A percentile compares a stretch with the other conserved stretches of the same genome.
phyloP scores from a whole-genome alignment of 2,113 vertebrate species.

The Lucifuga dentata region DNA sequence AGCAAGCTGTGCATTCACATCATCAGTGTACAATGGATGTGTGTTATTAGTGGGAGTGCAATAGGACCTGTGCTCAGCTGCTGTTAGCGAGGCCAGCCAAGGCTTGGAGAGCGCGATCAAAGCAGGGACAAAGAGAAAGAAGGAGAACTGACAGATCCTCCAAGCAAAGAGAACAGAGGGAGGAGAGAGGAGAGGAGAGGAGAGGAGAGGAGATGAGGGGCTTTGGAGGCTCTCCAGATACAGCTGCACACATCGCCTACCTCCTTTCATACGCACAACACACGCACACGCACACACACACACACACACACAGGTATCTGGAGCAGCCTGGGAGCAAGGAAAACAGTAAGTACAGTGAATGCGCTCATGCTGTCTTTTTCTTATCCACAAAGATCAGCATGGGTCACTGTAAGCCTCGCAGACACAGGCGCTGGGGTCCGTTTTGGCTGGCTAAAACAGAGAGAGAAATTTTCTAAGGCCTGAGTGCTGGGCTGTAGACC shows the following conservation, averaged over 20 bases:
- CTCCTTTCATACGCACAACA: constrained; percentile 41
- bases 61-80: constrained; percentile 78
- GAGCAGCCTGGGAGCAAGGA: constrained; percentile 77
- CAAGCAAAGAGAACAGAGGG: constrained; percentile 76
- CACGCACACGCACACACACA: constrained; percentile 26
- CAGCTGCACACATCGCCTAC: constrained; percentile 74
- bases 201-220: constrained; percentile 62
- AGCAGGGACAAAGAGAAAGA: constrained; percentile 79
- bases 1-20: constrained; percentile 37
- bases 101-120: constrained; percentile 78
- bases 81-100: constrained; percentile 79
- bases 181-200: constrained; percentile 70
- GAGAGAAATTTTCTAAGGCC: constrained; percentile 73
- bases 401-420: constrained; percentile 77
- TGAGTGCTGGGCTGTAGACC: constrained; percentile 60
- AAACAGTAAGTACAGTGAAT: constrained; percentile 78
- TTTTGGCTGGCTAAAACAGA: constrained; percentile 73
- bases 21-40: constrained; percentile 62
- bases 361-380: constrained; percentile 60
- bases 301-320: constrained; percentile 65
- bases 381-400: constrained; percentile 62
- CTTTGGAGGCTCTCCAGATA: constrained; percentile 80
- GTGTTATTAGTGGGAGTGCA: constrained; percentile 79
- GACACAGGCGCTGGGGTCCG: constrained; percentile 69
- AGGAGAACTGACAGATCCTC: constrained; percentile 80